phyloP scores from a whole-genome alignment of 2,888 invertebrate genomes.

The Synanthedon vespiformis region DNA sequence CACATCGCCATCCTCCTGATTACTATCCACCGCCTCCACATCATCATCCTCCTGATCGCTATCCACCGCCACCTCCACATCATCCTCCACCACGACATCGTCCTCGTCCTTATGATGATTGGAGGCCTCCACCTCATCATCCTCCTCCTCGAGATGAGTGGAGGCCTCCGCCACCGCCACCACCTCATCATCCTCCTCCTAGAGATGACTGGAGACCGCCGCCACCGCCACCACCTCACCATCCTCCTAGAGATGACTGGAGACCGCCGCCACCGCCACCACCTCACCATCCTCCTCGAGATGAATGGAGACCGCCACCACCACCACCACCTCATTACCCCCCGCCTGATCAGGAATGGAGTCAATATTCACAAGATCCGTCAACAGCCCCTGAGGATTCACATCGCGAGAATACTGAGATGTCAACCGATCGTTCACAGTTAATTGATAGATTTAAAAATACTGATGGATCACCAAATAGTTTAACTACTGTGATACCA shows the following conservation, averaged over 20 bases:
- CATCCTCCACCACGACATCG: constrained; percentile 8
- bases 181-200: constrained; percentile 2
- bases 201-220: constrained; percentile 3
- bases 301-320: constrained; percentile 1
- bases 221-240: not conserved
- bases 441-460: not conserved
- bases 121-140: constrained; percentile 4
- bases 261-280: constrained; percentile 2
- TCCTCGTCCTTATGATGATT: constrained; percentile 1
- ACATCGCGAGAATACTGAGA: not conserved
- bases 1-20: constrained; percentile 5
- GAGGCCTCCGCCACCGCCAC: constrained; percentile 3
- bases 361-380: not conserved
- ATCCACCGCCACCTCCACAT: constrained; percentile 5
- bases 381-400: too few species aligned
- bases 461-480: not conserved
- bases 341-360: not conserved
- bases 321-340: not conserved
- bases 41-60: constrained; percentile 6
- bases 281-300: not conserved
- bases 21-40: constrained; percentile 7
- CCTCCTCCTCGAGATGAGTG: constrained; percentile 3
- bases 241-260: not conserved
- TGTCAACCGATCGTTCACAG: not conserved
- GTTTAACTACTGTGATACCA: not conserved